Base-by-base conservation (phyloP, 2,888 invertebrate species). In the Volucella inanis region DNA sequence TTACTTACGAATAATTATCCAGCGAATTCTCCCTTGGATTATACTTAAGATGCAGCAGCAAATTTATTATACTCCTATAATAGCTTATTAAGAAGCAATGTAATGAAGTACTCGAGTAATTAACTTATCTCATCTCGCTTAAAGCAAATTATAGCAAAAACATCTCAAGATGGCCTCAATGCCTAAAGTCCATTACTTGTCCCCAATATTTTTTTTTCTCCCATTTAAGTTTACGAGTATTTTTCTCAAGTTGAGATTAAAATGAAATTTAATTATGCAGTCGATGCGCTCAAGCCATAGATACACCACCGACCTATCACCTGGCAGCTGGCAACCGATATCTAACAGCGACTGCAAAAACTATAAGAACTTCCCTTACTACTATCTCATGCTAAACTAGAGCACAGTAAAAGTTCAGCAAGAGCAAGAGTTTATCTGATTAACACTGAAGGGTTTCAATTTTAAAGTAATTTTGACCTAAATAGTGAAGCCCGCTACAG, bases 401-500 rank as follows among this genome's bases (percentile, higher is more conserved):
- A 57, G 62, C 15, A 72, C 52, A 62, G 6, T 31, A 6, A 31
- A 31, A 67, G 67, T 61, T 78, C 68, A 67, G 45, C 67, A 70
- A 59, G 52, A 79, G 79, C 79, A 45, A 70, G 45, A 65, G 79
- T 47, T 79, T 84, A 84, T 84, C 84, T 84, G 84, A 79, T 84
- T 75, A 84, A 75, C 74, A 75, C 84, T 70, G 70, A 79, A 84
- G 84, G 59, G 57, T 79, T 79, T 79, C 79, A 84, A 84, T 84
- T 84, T 79, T 84, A 84, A 84, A 84, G 84, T 84, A 84, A 84
- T 84, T 84, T 70, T 79, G 84, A 84, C 84, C 84, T 57, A 71
- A 84, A 79, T 79, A 67, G 79, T 79, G 75, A 84, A 45, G 52
- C 49, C 54, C 47, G 65, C 43, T 78, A 68, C 72, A 78, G 59